Conservation (phyloP, 2,113 vertebrate genomes). For the Platysternon megacephalum region DNA sequence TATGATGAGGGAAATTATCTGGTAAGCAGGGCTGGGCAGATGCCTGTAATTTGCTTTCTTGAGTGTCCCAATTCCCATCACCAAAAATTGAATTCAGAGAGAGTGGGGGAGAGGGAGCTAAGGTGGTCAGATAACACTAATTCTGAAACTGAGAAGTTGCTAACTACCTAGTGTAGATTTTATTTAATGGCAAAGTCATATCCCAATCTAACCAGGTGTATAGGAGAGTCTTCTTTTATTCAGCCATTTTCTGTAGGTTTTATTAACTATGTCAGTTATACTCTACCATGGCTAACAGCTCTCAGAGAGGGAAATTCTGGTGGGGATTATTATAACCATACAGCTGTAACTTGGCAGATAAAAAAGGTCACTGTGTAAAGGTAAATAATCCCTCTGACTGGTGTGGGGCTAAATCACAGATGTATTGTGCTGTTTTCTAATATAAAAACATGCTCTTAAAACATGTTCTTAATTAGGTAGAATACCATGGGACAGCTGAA, state of each 20-base stretch:
- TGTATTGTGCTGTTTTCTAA: background rate
- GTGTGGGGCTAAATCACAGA: background rate
- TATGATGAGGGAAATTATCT: fast-evolving
- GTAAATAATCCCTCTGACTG: conserved; percentile 21
- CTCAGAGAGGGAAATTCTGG: conserved; percentile 1
- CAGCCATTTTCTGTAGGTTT: background rate
- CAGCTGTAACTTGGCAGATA: conserved; percentile 25
- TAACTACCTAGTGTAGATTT: fast-evolving
- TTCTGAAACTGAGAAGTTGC: background rate
- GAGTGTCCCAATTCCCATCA: background rate
- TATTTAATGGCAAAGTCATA: background rate
- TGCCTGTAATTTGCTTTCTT: fast-evolving
- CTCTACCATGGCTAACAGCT: background rate
- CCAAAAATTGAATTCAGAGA: background rate
- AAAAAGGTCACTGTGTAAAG: conserved; percentile 47
- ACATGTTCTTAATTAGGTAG: fast-evolving
- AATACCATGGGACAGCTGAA: background rate
- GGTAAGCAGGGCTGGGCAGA: background rate
- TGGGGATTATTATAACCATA: background rate
- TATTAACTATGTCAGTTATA: background rate
- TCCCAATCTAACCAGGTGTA: background rate
- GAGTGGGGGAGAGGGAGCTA: background rate
- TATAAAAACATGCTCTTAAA: background rate
- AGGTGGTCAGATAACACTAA: background rate
- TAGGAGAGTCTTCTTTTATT: background rate